Evolutionary conservation across 2,888 invertebrate species (phyloP).

Genomic region (Aplocera efformata): DNA sequence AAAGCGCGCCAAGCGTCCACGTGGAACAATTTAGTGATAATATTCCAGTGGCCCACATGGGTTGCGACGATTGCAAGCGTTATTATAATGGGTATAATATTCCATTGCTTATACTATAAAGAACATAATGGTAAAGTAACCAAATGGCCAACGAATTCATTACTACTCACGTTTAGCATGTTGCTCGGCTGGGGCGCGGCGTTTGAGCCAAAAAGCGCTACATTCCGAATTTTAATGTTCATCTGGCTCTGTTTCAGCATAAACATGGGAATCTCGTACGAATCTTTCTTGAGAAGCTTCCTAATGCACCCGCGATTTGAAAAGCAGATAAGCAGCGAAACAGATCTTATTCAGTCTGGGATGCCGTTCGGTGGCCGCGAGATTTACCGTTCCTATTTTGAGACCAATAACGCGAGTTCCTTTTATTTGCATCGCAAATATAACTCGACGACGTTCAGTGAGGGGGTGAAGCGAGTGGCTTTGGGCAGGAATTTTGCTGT

Average conservation of each 20-base stretch:
- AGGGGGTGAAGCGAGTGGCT: slow-evolving; percentile 63
- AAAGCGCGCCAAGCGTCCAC: slow-evolving; percentile 64
- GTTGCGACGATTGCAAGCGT: slow-evolving; percentile 57
- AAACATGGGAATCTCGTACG: slow-evolving; percentile 74
- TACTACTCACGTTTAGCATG: slow-evolving; percentile 72
- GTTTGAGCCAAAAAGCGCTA: slow-evolving; percentile 60
- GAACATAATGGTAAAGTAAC: slow-evolving; percentile 53
- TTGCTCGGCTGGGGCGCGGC: slow-evolving; percentile 67
- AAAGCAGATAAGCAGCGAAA: slow-evolving; percentile 70
- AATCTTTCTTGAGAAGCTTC: slow-evolving; percentile 74
- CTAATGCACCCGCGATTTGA: slow-evolving; percentile 76
- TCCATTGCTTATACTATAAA: slow-evolving; percentile 60
- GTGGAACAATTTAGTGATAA: slow-evolving; percentile 71
- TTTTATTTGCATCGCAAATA: slow-evolving; percentile 75
- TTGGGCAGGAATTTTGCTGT: slow-evolving; percentile 66
- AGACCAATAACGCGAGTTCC: slow-evolving; percentile 68
- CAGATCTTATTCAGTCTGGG: slow-evolving; percentile 65
- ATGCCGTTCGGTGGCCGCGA: slow-evolving; percentile 70
- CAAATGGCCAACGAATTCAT: slow-evolving; percentile 70
- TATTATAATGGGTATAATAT: slow-evolving; percentile 56
- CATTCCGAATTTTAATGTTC: slow-evolving; percentile 68
- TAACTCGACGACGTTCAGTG: slow-evolving; percentile 61
- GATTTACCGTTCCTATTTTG: slow-evolving; percentile 74
- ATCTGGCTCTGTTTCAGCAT: slow-evolving; percentile 72
- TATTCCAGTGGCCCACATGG: slow-evolving; percentile 75